Evolutionary conservation across 2,113 vertebrate genomes (phyloP).

Genomic region (Ardeotis arabs): DNA sequence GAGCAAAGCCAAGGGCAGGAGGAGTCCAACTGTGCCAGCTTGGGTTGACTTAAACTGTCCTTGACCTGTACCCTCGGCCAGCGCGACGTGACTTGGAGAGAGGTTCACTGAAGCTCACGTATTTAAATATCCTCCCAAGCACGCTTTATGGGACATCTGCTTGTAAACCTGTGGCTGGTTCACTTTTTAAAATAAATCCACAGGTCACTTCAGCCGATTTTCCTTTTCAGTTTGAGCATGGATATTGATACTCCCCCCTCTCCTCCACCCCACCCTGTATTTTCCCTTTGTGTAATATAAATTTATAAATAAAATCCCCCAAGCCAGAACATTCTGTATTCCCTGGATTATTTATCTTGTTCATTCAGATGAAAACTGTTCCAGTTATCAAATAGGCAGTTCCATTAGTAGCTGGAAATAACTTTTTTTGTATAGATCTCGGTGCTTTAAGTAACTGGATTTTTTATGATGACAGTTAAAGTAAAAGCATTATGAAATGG

Average conservation of each 20-base stretch:
- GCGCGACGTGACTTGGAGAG: slow-evolving; percentile 1
- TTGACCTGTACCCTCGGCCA: background rate
- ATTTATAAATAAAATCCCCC: background rate
- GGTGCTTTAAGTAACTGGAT: background rate
- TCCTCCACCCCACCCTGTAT: too few species aligned
- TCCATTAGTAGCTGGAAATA: slow-evolving; percentile 22
- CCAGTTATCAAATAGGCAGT: background rate
- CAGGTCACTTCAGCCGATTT: background rate
- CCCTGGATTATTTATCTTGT: background rate
- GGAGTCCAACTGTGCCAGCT: background rate
- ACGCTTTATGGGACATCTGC: background rate
- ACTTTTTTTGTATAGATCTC: background rate
- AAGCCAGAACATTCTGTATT: background rate
- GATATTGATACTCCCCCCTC: background rate
- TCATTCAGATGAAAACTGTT: slow-evolving; percentile 15
- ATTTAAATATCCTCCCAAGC: background rate
- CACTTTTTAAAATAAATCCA: background rate
- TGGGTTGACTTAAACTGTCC: background rate
- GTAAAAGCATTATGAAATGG: slow-evolving; percentile 33
- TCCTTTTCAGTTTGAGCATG: background rate
- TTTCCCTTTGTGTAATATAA: background rate
- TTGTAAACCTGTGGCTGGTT: background rate
- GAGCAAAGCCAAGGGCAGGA: background rate
- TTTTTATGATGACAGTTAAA: slow-evolving; percentile 25
- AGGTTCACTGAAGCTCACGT: background rate